Conservation (phyloP, 2,888 invertebrate genomes). For the Hirtodrosophila cameraria region DNA sequence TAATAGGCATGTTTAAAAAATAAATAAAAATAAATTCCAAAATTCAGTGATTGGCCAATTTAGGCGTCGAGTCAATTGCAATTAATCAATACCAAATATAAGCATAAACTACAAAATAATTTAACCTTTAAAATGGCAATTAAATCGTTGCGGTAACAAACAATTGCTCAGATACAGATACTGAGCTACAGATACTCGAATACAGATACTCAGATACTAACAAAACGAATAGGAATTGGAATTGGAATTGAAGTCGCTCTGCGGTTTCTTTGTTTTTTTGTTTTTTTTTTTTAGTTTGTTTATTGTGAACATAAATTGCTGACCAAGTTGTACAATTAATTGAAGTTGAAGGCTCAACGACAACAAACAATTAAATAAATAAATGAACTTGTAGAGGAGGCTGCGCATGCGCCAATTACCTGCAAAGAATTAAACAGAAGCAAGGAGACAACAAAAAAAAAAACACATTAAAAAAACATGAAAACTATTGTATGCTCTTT, state of each 20-base stretch:
- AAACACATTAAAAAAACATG: no score
- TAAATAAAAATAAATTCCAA: constrained; percentile 25
- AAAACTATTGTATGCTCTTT: no score
- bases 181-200: constrained; percentile 11
- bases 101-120: constrained; percentile 73
- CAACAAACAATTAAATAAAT: constrained; percentile 60
- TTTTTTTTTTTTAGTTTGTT: constrained; percentile 12
- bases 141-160: constrained; percentile 57
- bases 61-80: constrained; percentile 65
- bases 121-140: constrained; percentile 75
- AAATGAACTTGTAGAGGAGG: constrained; percentile 37
- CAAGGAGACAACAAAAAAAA: constrained; percentile 2
- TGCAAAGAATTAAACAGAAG: constrained; percentile 45
- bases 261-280: constrained; percentile 13
- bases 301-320: constrained; percentile 33
- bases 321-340: constrained; percentile 60
- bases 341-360: constrained; percentile 65
- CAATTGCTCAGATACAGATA: constrained; percentile 31
- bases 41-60: constrained; percentile 55
- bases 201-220: constrained; percentile 14
- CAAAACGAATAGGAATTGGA: constrained; percentile 31
- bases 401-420: constrained; percentile 54
- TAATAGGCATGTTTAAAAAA: constrained; percentile 28
- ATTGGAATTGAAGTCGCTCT: constrained; percentile 33
- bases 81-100: constrained; percentile 78